Conservation (phyloP, 2,888 invertebrate genomes). For the Tanaodytes sp. region DNA sequence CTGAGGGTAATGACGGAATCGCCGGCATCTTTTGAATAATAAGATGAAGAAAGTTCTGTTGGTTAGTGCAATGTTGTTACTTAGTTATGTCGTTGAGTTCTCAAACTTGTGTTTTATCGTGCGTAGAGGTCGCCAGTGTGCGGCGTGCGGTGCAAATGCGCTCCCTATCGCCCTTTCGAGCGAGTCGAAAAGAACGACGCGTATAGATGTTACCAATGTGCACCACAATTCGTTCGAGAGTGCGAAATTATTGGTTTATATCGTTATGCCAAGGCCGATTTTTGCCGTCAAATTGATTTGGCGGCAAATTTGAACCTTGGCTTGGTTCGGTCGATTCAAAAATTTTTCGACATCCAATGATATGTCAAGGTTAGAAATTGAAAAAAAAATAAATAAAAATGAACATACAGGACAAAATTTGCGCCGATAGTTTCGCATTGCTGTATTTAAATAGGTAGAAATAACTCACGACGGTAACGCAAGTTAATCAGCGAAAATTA, state of each 20-base stretch:
- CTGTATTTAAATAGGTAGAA: conserved; percentile 41
- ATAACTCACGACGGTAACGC: conserved; percentile 38
- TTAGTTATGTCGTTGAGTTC: conserved; percentile 51
- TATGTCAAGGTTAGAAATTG: too few species aligned
- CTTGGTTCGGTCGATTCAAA: too few species aligned
- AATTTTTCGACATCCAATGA: too few species aligned
- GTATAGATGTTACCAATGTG: conserved; percentile 35
- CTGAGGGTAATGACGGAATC: too few species aligned
- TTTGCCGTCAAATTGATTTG: too few species aligned
- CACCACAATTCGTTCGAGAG: too few species aligned
- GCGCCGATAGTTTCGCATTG: conserved; percentile 29
- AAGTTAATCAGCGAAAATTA: conserved; percentile 27
- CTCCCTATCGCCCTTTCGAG: conserved; percentile 28
- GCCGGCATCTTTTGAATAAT: too few species aligned
- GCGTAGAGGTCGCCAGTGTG: conserved; percentile 29
- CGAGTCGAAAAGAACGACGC: conserved; percentile 20
- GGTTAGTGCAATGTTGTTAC: conserved; percentile 54
- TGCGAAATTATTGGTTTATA: too few species aligned
- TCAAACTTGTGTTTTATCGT: conserved; percentile 32
- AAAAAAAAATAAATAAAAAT: too few species aligned
- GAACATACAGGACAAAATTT: too few species aligned
- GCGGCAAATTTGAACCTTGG: too few species aligned
- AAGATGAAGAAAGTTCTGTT: conserved; percentile 30
- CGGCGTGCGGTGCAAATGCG: conserved; percentile 46
- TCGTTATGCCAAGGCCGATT: too few species aligned